phyloP scores from a whole-genome alignment of 2,888 invertebrate genomes.

The Geotrupes spiniger region DNA sequence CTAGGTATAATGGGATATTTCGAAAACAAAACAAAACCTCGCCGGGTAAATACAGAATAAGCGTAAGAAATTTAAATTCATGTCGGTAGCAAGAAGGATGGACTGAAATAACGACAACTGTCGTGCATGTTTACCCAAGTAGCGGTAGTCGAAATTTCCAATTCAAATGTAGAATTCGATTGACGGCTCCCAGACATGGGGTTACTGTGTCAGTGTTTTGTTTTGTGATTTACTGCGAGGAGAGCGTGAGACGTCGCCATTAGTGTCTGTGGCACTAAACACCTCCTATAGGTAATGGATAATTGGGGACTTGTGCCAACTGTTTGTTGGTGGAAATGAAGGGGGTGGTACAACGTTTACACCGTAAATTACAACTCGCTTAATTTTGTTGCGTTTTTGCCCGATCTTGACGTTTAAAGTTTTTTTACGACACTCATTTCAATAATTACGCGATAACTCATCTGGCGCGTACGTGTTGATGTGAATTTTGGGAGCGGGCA shows the following conservation, averaged over 20 bases:
- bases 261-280: slow-evolving; percentile 39
- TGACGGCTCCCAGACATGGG: slow-evolving; percentile 1
- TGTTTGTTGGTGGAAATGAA: slow-evolving; percentile 42
- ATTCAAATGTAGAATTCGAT: slow-evolving; percentile 3
- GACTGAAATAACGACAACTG: slow-evolving; percentile 1
- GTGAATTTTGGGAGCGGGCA: not conserved
- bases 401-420: not conserved
- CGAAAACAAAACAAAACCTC: no score
- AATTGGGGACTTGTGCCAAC: slow-evolving; percentile 43
- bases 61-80: slow-evolving; percentile 1
- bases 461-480: not conserved
- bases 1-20: no score
- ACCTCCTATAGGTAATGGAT: slow-evolving; percentile 45
- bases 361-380: slow-evolving; percentile 1
- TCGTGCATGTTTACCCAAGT: slow-evolving; percentile 4
- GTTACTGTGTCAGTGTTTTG: slow-evolving; percentile 17
- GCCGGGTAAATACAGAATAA: not conserved
- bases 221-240: slow-evolving; percentile 39
- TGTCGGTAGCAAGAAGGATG: not conserved
- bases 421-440: not conserved
- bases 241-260: slow-evolving; percentile 41
- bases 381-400: slow-evolving; percentile 1
- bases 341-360: slow-evolving; percentile 22
- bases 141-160: slow-evolving; percentile 2
- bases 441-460: slow-evolving; percentile 1